phyloP scores from a whole-genome alignment of 2,113 vertebrate species.

The Danionella cerebrum region DNA sequence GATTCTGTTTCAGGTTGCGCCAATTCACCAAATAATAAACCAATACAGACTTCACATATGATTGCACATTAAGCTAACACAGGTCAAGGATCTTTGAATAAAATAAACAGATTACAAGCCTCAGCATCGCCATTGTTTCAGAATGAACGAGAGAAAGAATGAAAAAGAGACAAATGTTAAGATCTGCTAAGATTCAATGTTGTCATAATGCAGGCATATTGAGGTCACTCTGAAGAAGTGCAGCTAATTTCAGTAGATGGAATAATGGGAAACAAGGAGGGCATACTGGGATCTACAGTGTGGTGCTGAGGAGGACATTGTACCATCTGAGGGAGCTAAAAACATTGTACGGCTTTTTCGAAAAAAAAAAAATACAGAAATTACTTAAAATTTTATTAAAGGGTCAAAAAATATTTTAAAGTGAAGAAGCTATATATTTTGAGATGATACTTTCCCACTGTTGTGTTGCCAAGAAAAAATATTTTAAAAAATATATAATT shows the following conservation, averaged over 20 bases:
- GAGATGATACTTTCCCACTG: no score
- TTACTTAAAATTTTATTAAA: no score
- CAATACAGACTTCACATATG: no score
- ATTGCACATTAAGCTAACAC: no score
- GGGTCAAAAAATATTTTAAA: no score
- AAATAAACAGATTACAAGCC: background rate
- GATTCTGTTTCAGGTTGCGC: background rate
- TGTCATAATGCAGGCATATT: conserved; percentile 37
- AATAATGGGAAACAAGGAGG: conserved; percentile 4
- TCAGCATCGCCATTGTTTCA: no score
- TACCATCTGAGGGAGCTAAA: background rate
- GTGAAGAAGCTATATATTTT: no score
- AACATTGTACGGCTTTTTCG: no score
- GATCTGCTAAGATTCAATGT: conserved; percentile 4
- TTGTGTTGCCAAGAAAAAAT: no score
- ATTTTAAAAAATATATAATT: no score
- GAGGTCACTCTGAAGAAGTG: conserved; percentile 39
- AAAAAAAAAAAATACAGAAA: no score
- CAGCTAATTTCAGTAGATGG: conserved; percentile 22
- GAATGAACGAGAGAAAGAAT: background rate
- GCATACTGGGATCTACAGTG: background rate
- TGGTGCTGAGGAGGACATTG: background rate
- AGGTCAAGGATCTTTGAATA: no score
- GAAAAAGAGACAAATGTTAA: background rate
- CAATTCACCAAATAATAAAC: background rate